A percentile compares a stretch with the other conserved stretches of the same genome.
Evolutionary conservation across 2,797 vertebrate genomes (phyloP).

Genomic region (Halcyon badia): DNA sequence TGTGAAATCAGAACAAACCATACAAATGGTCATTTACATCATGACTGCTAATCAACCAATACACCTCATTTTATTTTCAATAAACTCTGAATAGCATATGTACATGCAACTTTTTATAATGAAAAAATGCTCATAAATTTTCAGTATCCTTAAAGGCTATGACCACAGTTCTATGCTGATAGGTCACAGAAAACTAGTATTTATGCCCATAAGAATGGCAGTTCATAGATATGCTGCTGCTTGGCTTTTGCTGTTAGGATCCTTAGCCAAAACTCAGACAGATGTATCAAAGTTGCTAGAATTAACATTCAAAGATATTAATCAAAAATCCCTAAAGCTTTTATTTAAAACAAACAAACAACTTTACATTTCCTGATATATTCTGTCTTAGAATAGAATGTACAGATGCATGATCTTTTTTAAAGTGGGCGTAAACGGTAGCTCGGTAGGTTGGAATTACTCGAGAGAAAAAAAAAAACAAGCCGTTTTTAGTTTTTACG

Average conservation of each 20-base stretch:
- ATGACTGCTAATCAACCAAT: too few relatives aligned
- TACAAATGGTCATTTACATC: too few relatives aligned
- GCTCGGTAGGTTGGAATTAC: neutral
- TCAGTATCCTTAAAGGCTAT: too few relatives aligned
- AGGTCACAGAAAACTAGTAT: too few relatives aligned
- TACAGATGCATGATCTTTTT: neutral
- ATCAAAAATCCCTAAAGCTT: neutral
- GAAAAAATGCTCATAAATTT: too few relatives aligned
- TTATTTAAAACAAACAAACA: too few relatives aligned
- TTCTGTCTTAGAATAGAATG: neutral
- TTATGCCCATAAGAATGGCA: slow-evolving; percentile 6
- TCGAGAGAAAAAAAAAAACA: neutral
- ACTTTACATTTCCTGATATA: neutral
- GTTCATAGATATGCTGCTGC: neutral
- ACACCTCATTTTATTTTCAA: too few relatives aligned
- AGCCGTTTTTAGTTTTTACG: neutral
- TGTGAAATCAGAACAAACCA: too few relatives aligned
- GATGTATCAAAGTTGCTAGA: neutral
- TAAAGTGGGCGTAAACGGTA: neutral
- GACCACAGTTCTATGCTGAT: too few relatives aligned
- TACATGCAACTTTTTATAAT: too few relatives aligned
- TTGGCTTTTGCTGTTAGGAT: slow-evolving; percentile 44
- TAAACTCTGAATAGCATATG: too few relatives aligned
- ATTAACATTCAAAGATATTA: neutral
- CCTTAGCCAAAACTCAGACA: neutral